Evolutionary conservation across 2,113 vertebrate genomes (phyloP).

Genomic region (Chaetodon trifascialis): DNA sequence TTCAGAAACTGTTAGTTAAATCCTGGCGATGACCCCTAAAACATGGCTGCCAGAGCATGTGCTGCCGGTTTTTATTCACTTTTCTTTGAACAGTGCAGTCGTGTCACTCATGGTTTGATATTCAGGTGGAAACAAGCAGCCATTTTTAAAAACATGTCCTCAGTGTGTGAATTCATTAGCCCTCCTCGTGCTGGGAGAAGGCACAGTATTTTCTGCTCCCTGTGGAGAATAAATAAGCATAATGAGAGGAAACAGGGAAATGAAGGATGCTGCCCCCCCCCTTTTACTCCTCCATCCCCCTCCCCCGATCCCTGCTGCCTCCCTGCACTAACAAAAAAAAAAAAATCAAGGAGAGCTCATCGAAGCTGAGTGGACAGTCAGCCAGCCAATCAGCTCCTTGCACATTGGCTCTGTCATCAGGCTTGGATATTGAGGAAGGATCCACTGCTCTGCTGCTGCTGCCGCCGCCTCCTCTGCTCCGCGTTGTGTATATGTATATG

Average conservation of each 20-base stretch:
- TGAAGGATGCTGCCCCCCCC: conserved; percentile 67
- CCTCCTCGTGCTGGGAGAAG: background rate
- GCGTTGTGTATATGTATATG: conserved; percentile 61
- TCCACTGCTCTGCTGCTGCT: conserved; percentile 63
- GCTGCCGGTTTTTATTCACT: background rate
- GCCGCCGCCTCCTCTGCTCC: conserved; percentile 59
- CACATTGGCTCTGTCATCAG: conserved; percentile 78
- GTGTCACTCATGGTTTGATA: background rate
- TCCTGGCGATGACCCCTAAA: background rate
- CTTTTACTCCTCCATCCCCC: conserved; percentile 49
- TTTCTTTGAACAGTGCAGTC: background rate
- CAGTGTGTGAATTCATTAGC: background rate
- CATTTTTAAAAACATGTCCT: background rate
- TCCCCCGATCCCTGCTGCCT: conserved; percentile 48
- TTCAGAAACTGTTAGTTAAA: no score
- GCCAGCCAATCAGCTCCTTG: conserved; percentile 72
- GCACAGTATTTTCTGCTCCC: background rate
- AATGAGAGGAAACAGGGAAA: conserved; percentile 51
- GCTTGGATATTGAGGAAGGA: conserved; percentile 80
- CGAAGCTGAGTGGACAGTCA: conserved; percentile 73
- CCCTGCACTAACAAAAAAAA: conserved; percentile 43
- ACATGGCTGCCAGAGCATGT: background rate
- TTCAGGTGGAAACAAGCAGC: background rate
- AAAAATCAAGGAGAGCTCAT: conserved; percentile 68
- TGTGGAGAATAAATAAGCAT: conserved; percentile 11